Evolutionary conservation across 2,888 invertebrate genomes (phyloP).

Genomic region (Dyspetes luteomarginatus): DNA sequence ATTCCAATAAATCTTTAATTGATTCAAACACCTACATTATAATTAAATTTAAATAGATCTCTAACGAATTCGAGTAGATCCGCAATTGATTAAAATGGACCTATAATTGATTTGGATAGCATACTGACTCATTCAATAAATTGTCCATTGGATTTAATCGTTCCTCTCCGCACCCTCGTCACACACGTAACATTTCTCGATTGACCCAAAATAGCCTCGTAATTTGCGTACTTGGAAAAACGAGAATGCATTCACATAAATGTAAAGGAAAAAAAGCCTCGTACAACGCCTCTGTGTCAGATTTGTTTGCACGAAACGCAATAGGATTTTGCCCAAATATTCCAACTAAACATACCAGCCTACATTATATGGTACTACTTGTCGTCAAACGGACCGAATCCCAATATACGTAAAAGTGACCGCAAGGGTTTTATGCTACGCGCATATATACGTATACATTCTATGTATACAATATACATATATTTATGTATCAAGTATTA

Average conservation of each 20-base stretch:
- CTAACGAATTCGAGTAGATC: too few relatives aligned
- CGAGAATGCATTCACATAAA: constrained; percentile 6
- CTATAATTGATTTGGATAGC: too few relatives aligned
- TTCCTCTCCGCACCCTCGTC: not conserved
- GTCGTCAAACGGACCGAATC: constrained; percentile 13
- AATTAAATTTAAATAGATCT: too few relatives aligned
- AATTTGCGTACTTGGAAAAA: not conserved
- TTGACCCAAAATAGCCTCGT: not conserved
- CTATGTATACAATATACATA: constrained; percentile 10
- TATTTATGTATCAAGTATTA: constrained; percentile 23
- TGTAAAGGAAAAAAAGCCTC: constrained; percentile 9
- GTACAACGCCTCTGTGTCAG: constrained; percentile 14
- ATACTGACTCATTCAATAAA: not conserved
- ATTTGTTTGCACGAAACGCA: constrained; percentile 55
- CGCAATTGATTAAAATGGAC: too few relatives aligned
- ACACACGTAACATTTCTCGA: not conserved
- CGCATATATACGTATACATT: constrained; percentile 8
- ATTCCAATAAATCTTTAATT: too few relatives aligned
- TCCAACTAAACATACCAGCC: constrained; percentile 15
- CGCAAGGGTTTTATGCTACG: constrained; percentile 37
- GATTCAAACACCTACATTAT: too few relatives aligned
- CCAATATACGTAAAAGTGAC: constrained; percentile 37
- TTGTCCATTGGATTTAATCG: not conserved
- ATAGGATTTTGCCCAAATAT: constrained; percentile 37
- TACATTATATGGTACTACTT: not conserved